Evolutionary conservation across 2,113 vertebrate species (phyloP).

Genomic region (Chaenogobius annularis): DNA sequence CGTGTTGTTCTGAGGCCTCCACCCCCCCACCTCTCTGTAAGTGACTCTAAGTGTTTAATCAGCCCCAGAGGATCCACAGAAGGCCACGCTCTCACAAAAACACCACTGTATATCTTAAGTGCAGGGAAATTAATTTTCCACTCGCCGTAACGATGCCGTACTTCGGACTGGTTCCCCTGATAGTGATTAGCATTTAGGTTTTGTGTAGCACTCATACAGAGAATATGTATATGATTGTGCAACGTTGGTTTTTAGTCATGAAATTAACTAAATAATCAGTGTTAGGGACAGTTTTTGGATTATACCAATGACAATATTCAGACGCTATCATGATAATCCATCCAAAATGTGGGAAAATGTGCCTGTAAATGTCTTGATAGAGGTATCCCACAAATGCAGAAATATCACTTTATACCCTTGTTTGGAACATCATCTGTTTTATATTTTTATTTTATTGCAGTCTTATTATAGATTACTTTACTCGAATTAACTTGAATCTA

Average conservation of each 20-base stretch:
- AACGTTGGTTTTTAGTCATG: slow-evolving; percentile 5
- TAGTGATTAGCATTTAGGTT: slow-evolving; percentile 13
- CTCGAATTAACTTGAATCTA: too few relatives aligned
- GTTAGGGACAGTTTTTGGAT: too few relatives aligned
- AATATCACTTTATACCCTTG: too few relatives aligned
- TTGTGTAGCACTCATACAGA: background rate
- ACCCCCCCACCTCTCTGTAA: slow-evolving; percentile 54
- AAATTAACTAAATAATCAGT: background rate
- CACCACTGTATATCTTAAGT: slow-evolving; percentile 27
- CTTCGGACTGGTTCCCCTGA: slow-evolving; percentile 20
- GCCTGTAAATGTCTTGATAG: too few relatives aligned
- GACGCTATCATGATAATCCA: too few relatives aligned
- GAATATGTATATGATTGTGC: background rate
- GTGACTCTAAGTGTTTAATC: slow-evolving; percentile 68
- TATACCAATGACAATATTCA: too few relatives aligned
- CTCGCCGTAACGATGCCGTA: slow-evolving; percentile 11
- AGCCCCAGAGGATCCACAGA: slow-evolving; percentile 35
- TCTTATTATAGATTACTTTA: background rate
- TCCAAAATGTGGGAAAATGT: too few relatives aligned
- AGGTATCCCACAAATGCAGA: too few relatives aligned
- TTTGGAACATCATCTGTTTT: too few relatives aligned
- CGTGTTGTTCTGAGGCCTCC: slow-evolving; percentile 47
- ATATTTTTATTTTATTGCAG: background rate
- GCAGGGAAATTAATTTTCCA: slow-evolving; percentile 46
- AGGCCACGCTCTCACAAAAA: slow-evolving; percentile 12